Evolutionary conservation across 2,888 invertebrate genomes (phyloP).

Genomic region (Pammene fasciana): DNA sequence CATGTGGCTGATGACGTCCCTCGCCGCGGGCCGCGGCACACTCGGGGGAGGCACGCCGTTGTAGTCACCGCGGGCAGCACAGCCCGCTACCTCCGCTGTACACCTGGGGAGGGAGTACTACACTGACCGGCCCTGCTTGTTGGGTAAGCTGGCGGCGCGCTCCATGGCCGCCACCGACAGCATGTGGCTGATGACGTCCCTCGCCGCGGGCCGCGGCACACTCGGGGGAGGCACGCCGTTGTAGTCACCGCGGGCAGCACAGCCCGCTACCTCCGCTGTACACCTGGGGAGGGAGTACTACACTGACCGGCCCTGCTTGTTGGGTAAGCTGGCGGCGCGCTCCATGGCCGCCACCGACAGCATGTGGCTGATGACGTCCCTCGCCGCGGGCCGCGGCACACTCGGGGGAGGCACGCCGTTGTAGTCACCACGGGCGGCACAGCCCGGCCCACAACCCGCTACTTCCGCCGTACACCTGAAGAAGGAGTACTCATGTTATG

Average conservation of each 20-base stretch:
- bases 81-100: no score
- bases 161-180: slow-evolving; percentile 87
- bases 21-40: no score
- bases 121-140: slow-evolving; percentile 57
- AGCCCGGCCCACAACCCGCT: slow-evolving; percentile 88
- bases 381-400: slow-evolving; percentile 83
- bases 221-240: slow-evolving; percentile 90
- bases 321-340: slow-evolving; percentile 68
- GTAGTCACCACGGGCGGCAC: slow-evolving; percentile 87
- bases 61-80: no score
- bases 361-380: slow-evolving; percentile 88
- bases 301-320: slow-evolving; percentile 57
- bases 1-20: no score
- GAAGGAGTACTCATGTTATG: slow-evolving; percentile 33
- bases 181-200: slow-evolving; percentile 88
- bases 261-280: slow-evolving; percentile 83
- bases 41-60: no score
- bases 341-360: slow-evolving; percentile 87
- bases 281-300: slow-evolving; percentile 70
- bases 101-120: no score
- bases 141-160: slow-evolving; percentile 68
- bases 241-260: slow-evolving; percentile 87
- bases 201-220: slow-evolving; percentile 83
- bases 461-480: slow-evolving; percentile 79
- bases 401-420: slow-evolving; percentile 90